phyloP scores from a whole-genome alignment of 1,140 invertebrate species.

The Lordiphosa clarofinis region DNA sequence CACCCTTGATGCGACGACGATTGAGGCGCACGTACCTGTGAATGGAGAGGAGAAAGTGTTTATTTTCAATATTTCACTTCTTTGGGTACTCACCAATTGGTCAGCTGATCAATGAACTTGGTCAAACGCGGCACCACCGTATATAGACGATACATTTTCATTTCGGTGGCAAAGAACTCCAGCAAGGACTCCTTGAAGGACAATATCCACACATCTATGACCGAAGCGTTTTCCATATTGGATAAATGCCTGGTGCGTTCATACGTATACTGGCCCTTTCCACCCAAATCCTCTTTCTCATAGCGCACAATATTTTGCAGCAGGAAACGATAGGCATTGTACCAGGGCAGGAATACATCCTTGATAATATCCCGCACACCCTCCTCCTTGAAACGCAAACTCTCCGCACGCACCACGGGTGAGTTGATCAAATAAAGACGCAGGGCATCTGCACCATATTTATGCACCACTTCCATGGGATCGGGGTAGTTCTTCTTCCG shows the following conservation, averaged over 20 bases:
- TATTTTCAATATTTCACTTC: not conserved
- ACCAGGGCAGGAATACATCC: constrained; percentile 99
- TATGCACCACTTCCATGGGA: constrained; percentile 93
- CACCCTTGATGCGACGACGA: constrained; percentile 94
- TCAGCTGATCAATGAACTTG: constrained; percentile 98
- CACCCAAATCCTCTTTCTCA: constrained; percentile 84
- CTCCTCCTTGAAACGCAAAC: constrained; percentile 97
- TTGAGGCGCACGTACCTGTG: constrained; percentile 95
- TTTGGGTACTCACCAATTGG: constrained; percentile 90
- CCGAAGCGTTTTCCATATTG: constrained; percentile 83
- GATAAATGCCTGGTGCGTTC: constrained; percentile 82
- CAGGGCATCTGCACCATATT: constrained; percentile 98
- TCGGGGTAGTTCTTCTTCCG: constrained; percentile 99
- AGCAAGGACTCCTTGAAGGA: constrained; percentile 97
- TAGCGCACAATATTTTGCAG: constrained; percentile 95
- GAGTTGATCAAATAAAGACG: constrained; percentile 98
- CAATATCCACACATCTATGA: constrained; percentile 99
- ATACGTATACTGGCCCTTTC: constrained; percentile 81
- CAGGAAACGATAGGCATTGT: constrained; percentile 98
- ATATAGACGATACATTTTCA: constrained; percentile 96
- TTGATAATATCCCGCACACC: constrained; percentile 97
- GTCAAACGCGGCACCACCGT: constrained; percentile 96
- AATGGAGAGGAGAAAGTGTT: not conserved
- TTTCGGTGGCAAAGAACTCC: constrained; percentile 93
- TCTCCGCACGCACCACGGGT: constrained; percentile 98